Conservation (phyloP, 1,140 invertebrate species). For the Euschistus heros region DNA sequence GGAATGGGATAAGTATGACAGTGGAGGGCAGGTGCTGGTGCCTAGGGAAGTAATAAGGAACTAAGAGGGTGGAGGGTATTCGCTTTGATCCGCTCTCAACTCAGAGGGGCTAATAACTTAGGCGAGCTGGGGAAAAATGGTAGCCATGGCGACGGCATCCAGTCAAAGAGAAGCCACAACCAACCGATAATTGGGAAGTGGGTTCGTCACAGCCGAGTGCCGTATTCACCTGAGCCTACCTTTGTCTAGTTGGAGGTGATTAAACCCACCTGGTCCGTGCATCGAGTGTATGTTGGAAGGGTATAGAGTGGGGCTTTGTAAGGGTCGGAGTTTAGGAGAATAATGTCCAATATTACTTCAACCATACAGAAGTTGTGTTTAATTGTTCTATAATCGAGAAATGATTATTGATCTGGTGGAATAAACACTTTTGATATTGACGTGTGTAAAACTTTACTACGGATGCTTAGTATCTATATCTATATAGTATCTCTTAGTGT, state of each 20-base stretch:
- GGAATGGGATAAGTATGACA: background rate
- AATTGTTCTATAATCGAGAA: too few relatives aligned
- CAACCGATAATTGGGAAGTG: background rate
- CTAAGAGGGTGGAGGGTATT: background rate
- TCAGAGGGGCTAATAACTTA: background rate
- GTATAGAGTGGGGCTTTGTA: background rate
- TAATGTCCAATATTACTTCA: too few relatives aligned
- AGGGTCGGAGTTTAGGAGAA: background rate
- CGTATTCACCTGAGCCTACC: background rate
- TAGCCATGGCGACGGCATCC: background rate
- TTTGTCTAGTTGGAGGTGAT: background rate
- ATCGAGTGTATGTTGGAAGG: background rate
- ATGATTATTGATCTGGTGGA: background rate
- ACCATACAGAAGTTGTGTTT: too few relatives aligned
- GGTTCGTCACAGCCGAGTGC: background rate
- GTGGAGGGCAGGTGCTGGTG: background rate
- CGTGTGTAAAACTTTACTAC: background rate
- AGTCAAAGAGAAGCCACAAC: slow-evolving; percentile 1
- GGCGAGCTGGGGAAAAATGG: background rate
- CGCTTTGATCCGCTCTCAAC: slow-evolving; percentile 4
- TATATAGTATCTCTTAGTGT: too few relatives aligned
- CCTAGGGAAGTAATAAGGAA: slow-evolving; percentile 4
- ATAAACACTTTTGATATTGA: background rate
- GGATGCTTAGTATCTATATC: too few relatives aligned
- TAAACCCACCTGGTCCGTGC: too few relatives aligned